Conservation (phyloP, 2,888 invertebrate species). For the Terebella lapidaria region DNA sequence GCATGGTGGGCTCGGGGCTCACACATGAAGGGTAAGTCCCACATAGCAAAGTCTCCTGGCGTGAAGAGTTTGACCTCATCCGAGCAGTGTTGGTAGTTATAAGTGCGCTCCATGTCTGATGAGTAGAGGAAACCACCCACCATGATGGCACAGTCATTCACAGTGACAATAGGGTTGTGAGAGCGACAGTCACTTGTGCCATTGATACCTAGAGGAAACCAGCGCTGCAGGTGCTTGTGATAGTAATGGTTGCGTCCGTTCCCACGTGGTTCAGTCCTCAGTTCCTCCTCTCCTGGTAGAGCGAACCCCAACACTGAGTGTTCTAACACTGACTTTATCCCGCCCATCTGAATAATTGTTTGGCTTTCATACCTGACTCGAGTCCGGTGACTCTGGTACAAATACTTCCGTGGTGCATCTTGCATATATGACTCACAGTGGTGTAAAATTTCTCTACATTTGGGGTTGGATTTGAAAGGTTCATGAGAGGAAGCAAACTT, state of each 20-base stretch:
- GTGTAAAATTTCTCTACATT: conserved; percentile 14
- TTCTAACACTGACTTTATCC: conserved; percentile 1
- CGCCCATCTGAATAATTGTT: conserved; percentile 19
- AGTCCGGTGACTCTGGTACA: conserved; percentile 16
- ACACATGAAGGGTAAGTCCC: conserved; percentile 20
- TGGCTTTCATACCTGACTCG: conserved; percentile 13
- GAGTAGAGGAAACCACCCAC: conserved; percentile 20
- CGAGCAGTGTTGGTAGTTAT: conserved; percentile 14
- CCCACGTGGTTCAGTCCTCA: conserved; percentile 4
- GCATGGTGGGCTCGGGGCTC: conserved; percentile 18
- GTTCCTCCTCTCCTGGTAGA: neutral
- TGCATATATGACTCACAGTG: conserved; percentile 16
- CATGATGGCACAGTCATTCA: conserved; percentile 19
- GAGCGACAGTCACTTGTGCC: conserved; percentile 14
- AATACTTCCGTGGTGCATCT: conserved; percentile 12
- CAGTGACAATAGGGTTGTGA: conserved; percentile 18
- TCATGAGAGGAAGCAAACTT: conserved; percentile 12
- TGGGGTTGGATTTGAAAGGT: conserved; percentile 14
- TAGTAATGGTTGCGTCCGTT: conserved; percentile 14
- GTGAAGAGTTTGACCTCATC: conserved; percentile 20
- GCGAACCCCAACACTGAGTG: neutral
- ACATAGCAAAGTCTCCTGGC: conserved; percentile 18
- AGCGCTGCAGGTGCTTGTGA: conserved; percentile 14
- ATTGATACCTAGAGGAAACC: conserved; percentile 18
- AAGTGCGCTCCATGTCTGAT: conserved; percentile 6